Base-by-base conservation (phyloP, 2,888 invertebrate species). In the Acleris literana region DNA sequence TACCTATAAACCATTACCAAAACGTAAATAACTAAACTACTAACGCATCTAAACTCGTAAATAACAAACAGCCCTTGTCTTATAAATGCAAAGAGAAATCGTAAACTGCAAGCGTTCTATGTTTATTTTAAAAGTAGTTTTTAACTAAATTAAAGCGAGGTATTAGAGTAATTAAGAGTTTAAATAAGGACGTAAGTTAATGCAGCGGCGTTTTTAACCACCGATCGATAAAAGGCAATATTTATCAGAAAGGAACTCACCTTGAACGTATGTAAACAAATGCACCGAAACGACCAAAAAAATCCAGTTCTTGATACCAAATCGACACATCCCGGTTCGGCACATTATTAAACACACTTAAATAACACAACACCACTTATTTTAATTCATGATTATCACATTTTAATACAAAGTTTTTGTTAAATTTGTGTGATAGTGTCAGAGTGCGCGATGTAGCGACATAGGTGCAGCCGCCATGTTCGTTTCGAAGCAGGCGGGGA, bases 231-330 rank as follows among this genome's bases (percentile, higher is more conserved):
- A 83, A 85, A 83, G 78, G 78, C 76, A 85, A 85, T 90, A 88
- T 89, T 89, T 88, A 82, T 84, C 80, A 76, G 80, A 81, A 86
- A 84, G 83, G 81, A 79, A 80, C 89, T 89, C 85, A 93, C 93
- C 93, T 93, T 92, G 87, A 82, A 81, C 89, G 81, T 87, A 90
- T 88, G 93, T 93, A 93, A 93, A 93, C 92, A 93, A 92, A 87
- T 88, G 84, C 76, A 87, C 76, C 75, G 83, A 83, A 81, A 81
- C 85, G 76, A 88, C 76, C 87, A 92, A 87, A 83, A 90, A 90
- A 82, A 93, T 91, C 91, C 92, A 92, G 88, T 90, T 90, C 83
- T 86, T 87, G 69, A 86, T 82, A 74, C 89, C 87, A 78, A 88
- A 90, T 77, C 86, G 84, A 79, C 83, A 87, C 83, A 88, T 85